phyloP scores from a whole-genome alignment of 2,113 vertebrate species.

The Larimichthys crocea region DNA sequence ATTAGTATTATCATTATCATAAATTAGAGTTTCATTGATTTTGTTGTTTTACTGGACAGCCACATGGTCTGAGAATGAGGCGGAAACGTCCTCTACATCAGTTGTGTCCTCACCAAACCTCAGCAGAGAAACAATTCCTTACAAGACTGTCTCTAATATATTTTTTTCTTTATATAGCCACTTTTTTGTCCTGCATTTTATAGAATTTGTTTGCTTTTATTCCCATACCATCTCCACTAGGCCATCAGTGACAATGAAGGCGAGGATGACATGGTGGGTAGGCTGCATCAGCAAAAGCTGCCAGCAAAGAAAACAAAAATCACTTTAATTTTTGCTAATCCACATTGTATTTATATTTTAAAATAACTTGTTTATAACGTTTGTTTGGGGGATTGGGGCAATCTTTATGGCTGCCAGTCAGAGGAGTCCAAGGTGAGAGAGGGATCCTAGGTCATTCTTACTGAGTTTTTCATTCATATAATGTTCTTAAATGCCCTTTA shows the following conservation, averaged over 20 bases:
- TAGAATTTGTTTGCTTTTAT: slow-evolving; percentile 20
- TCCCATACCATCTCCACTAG: slow-evolving; percentile 45
- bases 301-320: background rate
- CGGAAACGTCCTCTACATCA: background rate
- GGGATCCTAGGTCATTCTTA: background rate
- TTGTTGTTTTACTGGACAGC: background rate
- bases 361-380: background rate
- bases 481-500: background rate
- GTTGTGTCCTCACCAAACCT: background rate
- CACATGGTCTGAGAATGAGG: background rate
- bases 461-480: background rate
- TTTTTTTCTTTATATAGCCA: background rate
- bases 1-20: no score
- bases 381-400: background rate
- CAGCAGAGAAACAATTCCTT: background rate
- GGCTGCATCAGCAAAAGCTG: slow-evolving; percentile 1
- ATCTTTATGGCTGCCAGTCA: slow-evolving; percentile 57
- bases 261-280: slow-evolving; percentile 78
- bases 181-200: slow-evolving; percentile 17
- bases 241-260: slow-evolving; percentile 68
- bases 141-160: background rate
- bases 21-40: background rate
- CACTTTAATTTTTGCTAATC: background rate
- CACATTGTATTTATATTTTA: background rate
- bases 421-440: slow-evolving; percentile 74